phyloP scores from a whole-genome alignment of 2,888 invertebrate species.

The Helobdella robusta region DNA sequence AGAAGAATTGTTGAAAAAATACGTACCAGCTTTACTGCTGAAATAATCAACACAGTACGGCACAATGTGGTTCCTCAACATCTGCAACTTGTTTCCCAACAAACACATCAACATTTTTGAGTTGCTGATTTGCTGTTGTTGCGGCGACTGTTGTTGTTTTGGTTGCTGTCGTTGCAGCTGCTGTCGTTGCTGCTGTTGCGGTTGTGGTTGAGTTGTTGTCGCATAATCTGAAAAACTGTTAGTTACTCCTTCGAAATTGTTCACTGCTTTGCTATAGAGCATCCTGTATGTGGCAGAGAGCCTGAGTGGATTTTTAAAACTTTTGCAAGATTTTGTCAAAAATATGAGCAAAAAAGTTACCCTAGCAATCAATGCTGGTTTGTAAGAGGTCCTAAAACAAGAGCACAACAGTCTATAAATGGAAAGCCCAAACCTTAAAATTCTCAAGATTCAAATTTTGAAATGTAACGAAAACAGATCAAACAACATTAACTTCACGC shows the following conservation, averaged over 20 bases:
- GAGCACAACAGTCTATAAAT: no score
- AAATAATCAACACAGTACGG: conserved; percentile 15
- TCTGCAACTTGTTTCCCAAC: conserved; percentile 9
- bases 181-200: conserved; percentile 12
- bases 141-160: background rate
- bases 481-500: no score
- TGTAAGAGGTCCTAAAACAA: no score
- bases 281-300: conserved; percentile 5
- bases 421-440: no score
- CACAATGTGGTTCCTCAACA: background rate
- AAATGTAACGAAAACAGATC: no score
- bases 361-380: no score
- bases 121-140: background rate
- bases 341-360: no score
- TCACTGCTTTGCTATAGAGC: background rate
- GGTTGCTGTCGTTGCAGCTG: no score
- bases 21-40: background rate
- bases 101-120: conserved; percentile 17
- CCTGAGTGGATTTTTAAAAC: background rate
- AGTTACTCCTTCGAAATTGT: conserved; percentile 12
- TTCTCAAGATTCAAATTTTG: no score
- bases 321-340: no score
- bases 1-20: background rate
- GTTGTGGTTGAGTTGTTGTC: conserved; percentile 4
- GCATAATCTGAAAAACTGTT: no score